These are phyloP conservation scores for Entomobrya multifasciata DNA, from an alignment of 2,888 invertebrate genomes.

Conservation along the genomic window DNA sequence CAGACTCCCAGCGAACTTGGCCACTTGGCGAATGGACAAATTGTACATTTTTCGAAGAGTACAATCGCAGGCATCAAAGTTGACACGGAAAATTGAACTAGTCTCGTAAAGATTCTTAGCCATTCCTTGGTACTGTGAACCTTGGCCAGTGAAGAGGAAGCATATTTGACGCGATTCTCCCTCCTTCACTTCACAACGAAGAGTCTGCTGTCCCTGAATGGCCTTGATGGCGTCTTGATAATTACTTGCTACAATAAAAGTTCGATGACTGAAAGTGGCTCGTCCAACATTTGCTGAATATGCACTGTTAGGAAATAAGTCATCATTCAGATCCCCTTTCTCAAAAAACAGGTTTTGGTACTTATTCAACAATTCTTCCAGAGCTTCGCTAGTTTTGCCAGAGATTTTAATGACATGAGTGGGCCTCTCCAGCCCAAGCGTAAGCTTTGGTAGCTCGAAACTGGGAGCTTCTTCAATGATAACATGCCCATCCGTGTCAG, in stretches of 20 bases:
- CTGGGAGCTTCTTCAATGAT: conserved; percentile 69
- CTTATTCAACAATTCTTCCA: not conserved
- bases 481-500: conserved; percentile 53
- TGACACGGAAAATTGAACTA: conserved; percentile 49
- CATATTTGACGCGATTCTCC: conserved; percentile 33
- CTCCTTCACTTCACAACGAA: not conserved
- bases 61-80: conserved; percentile 59
- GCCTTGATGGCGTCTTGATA: conserved; percentile 9
- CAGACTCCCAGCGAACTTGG: conserved; percentile 24
- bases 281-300: conserved; percentile 58
- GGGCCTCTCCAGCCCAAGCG: conserved; percentile 19
- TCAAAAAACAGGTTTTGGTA: conserved; percentile 20
- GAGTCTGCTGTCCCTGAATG: not conserved
- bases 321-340: not conserved
- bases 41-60: conserved; percentile 11
- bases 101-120: conserved; percentile 57
- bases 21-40: conserved; percentile 21
- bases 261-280: conserved; percentile 33
- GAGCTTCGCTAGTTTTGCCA: conserved; percentile 43
- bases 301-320: conserved; percentile 4
- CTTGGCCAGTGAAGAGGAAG: conserved; percentile 72
- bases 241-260: conserved; percentile 13
- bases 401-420: conserved; percentile 49
- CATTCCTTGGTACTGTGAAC: conserved; percentile 65
- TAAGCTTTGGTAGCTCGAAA: not conserved